Conservation (phyloP, 2,113 vertebrate species). For the Petaurus breviceps region DNA sequence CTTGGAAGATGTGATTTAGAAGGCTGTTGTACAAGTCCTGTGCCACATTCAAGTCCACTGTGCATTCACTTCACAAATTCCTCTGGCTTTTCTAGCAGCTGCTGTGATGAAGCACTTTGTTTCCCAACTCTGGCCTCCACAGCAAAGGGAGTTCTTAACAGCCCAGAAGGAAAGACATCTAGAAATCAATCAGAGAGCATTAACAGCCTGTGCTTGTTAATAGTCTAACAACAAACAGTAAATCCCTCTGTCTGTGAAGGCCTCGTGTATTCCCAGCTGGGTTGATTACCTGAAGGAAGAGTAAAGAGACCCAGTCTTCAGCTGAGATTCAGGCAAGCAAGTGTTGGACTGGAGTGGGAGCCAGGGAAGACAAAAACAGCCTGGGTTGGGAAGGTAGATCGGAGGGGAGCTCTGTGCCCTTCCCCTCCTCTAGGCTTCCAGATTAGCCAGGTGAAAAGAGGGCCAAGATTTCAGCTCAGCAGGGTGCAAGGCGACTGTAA, state of each 20-base stretch:
- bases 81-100: not conserved
- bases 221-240: slow-evolving; percentile 38
- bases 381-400: not conserved
- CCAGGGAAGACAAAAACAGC: not conserved
- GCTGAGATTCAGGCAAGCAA: not conserved
- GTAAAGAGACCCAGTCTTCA: not conserved
- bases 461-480: not conserved
- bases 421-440: not conserved
- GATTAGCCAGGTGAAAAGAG: not conserved
- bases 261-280: not conserved
- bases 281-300: not conserved
- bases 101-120: slow-evolving; percentile 1
- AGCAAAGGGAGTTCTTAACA: slow-evolving; percentile 25
- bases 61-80: not conserved
- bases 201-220: slow-evolving; percentile 49
- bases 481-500: not conserved
- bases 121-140: slow-evolving; percentile 7
- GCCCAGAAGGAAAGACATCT: slow-evolving; percentile 12
- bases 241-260: not conserved
- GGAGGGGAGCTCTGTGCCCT: not conserved
- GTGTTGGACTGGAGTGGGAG: not conserved
- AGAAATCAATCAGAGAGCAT: slow-evolving; percentile 59
- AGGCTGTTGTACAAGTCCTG: not conserved
- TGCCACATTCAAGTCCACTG: not conserved
- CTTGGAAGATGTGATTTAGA: not conserved